A percentile compares a stretch with the other conserved stretches of the same genome.
phyloP scores from a whole-genome alignment of 2,797 vertebrate genomes.

The Podarcis siculus region DNA sequence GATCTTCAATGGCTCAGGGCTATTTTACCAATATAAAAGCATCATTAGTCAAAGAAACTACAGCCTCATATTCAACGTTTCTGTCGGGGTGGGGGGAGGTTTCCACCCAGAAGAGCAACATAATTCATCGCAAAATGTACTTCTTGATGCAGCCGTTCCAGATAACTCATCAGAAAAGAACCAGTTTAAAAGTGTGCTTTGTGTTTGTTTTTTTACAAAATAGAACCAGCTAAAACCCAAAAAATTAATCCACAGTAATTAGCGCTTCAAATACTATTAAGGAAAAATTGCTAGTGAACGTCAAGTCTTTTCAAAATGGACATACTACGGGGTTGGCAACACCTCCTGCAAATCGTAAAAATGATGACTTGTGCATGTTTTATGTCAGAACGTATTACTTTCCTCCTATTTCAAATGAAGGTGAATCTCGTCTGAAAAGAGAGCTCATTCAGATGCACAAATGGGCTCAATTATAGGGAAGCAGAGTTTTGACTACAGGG shows the following conservation, averaged over 20 bases:
- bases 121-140: background rate
- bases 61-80: background rate
- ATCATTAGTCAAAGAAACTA: slow-evolving; percentile 59
- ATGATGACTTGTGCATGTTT: background rate
- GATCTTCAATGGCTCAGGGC: slow-evolving; percentile 45
- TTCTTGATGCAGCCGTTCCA: background rate
- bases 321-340: background rate
- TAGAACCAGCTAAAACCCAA: background rate
- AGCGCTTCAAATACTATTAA: background rate
- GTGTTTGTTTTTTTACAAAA: background rate
- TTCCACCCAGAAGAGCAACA: background rate
- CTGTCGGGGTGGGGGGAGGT: too few relatives aligned
- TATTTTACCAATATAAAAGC: slow-evolving; percentile 33
- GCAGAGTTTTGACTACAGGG: background rate
- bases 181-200: background rate
- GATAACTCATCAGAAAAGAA: background rate
- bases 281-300: background rate
- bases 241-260: background rate
- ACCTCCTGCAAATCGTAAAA: background rate
- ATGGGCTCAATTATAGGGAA: background rate
- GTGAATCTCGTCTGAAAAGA: background rate
- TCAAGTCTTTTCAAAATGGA: background rate
- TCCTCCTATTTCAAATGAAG: background rate
- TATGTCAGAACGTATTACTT: background rate
- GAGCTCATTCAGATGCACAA: background rate